Conservation (phyloP, 2,113 vertebrate species). For the Engraulis encrasicolus region DNA sequence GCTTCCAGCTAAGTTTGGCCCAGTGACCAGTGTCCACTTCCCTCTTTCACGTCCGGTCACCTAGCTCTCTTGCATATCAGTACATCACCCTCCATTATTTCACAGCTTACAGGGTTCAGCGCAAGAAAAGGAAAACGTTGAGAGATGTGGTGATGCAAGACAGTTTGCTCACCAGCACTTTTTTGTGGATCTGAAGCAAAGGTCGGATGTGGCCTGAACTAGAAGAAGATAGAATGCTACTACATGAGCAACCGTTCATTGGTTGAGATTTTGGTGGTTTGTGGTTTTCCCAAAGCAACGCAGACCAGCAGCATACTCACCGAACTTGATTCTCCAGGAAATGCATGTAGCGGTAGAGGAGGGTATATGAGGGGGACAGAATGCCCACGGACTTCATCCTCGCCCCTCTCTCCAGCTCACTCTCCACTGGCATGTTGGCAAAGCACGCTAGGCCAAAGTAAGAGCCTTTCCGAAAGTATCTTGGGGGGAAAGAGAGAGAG, state of each 20-base stretch:
- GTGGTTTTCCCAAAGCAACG: background rate
- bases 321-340: slow-evolving; percentile 98
- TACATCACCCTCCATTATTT: background rate
- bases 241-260: background rate
- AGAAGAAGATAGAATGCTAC: background rate
- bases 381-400: slow-evolving; percentile 98
- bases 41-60: background rate
- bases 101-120: background rate
- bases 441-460: slow-evolving; percentile 98
- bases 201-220: background rate
- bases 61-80: background rate
- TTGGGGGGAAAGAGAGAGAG: slow-evolving; percentile 53
- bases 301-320: slow-evolving; percentile 70
- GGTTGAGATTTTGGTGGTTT: background rate
- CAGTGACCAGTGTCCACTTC: background rate
- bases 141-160: too few relatives aligned
- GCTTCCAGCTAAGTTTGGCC: background rate
- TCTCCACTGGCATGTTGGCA: slow-evolving; percentile 98
- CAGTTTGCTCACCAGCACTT: background rate
- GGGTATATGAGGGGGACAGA: slow-evolving; percentile 93
- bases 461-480: slow-evolving; percentile 95
- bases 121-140: slow-evolving; percentile 27
- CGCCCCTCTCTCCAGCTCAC: slow-evolving; percentile 91
- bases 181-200: background rate
- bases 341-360: slow-evolving; percentile 97